Base-by-base conservation (phyloP, 2,888 invertebrate species). In the Coecobrya sp. region DNA sequence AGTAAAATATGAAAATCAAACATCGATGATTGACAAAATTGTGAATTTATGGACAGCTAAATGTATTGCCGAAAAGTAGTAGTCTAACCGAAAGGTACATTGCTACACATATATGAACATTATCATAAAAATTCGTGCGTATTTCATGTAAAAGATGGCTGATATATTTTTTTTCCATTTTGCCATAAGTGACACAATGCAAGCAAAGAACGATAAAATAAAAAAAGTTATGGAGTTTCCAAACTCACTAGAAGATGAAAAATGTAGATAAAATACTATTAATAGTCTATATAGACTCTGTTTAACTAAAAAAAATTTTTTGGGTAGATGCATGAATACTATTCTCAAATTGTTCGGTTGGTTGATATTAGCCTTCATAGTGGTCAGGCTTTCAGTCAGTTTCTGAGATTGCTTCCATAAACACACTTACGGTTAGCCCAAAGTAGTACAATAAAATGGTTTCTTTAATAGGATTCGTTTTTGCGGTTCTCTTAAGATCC, bases 361-460 rank as follows among this genome's bases (percentile, higher is more conserved):
- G 76, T 13, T 25, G 11, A 49, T 49, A 13, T 13, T 10, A 76
- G 22, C 19, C 19, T 22, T 49, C 11, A n/a, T 49, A 7, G 1
- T 22, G 30, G 11, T 49, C 22, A 49, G 42, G 13, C n/a, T 49
- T 22, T 1, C 76, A 76, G 76, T 76, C 76, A 49, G 25, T 45
- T 25, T 11, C 27, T 49, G 76, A 76, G 76, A 76, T 76, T 76
- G 0, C 10, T 76, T 76, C 76, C 49, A 49, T 22, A 76, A 76
- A 45, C 76, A 76, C 19, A n/a, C 22, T 76, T n/a, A 76, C 25
- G n/a, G 30, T 55, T 59, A 19, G 5, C 1, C 30, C 55, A 30
- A 81, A 55, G 55, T 55, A 55, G 52, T 8, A 30, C 27, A 81
- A 81, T 81, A 59, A 81, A 81, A 81, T 81, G 81, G 59, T 27